phyloP scores from a whole-genome alignment of 2,113 vertebrate genomes.

The Corydoras sp. region DNA sequence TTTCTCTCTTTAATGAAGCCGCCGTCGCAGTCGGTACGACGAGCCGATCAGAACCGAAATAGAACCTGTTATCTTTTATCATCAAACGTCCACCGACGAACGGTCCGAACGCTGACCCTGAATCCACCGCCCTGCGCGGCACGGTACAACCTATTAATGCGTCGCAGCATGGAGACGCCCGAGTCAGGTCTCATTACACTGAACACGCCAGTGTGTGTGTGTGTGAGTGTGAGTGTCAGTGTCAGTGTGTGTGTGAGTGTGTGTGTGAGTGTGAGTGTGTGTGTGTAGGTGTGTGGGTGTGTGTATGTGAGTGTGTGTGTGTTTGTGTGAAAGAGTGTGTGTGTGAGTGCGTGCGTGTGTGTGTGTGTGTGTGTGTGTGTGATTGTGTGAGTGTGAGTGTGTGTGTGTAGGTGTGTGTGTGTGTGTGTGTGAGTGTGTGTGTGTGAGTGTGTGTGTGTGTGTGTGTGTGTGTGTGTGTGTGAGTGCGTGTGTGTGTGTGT shows the following conservation, averaged over 20 bases:
- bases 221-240: slow-evolving; percentile 12
- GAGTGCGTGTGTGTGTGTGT: background rate
- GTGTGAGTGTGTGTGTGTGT: background rate
- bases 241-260: slow-evolving; percentile 2
- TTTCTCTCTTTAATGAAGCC: slow-evolving; percentile 36
- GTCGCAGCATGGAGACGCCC: slow-evolving; percentile 71
- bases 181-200: slow-evolving; percentile 78
- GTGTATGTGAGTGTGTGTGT: no score
- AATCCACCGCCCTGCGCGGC: slow-evolving; percentile 59
- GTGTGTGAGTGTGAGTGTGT: background rate
- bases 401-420: no score
- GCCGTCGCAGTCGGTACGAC: slow-evolving; percentile 48
- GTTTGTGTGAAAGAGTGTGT: no score
- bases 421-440: background rate
- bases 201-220: background rate
- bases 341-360: no score
- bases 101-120: slow-evolving; percentile 64
- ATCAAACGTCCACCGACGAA: slow-evolving; percentile 69
- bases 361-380: no score
- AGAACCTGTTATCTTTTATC: slow-evolving; percentile 64
- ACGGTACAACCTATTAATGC: slow-evolving; percentile 65
- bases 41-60: slow-evolving; percentile 63
- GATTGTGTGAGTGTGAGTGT: no score
- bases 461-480: background rate
- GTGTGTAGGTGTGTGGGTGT: no score